A percentile compares a stretch with the other conserved stretches of the same genome.
These are phyloP conservation scores for Epirrhoe tristata DNA, from an alignment of 2,888 invertebrate species.

Conservation along the genomic window DNA sequence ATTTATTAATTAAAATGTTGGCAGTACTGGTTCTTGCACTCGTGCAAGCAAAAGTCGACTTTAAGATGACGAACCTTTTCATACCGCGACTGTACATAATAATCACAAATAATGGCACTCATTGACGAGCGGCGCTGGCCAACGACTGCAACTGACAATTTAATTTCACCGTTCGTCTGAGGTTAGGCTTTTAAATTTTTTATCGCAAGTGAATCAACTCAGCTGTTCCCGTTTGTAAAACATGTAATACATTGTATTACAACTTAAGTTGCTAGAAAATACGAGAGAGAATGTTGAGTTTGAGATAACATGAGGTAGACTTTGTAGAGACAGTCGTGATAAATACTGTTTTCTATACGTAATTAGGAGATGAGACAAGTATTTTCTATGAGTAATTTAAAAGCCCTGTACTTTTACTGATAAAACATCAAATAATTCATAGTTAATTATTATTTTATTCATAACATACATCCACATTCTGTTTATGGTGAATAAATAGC, in stretches of 20 bases:
- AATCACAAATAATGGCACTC: not conserved
- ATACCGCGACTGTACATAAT: too few species aligned
- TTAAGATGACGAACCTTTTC: too few species aligned
- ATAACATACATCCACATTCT: not conserved
- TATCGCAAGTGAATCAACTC: not conserved
- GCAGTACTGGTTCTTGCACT: too few species aligned
- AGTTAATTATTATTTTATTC: not conserved
- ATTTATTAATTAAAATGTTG: too few species aligned
- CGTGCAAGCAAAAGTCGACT: too few species aligned
- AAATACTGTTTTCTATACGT: too few species aligned
- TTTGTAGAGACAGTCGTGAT: too few species aligned
- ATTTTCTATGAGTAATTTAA: too few species aligned
- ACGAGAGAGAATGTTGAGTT: too few species aligned
- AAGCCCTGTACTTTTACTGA: not conserved
- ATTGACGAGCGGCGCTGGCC: not conserved
- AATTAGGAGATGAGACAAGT: too few species aligned
- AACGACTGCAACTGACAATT: constrained; percentile 5
- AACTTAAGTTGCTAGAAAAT: too few species aligned
- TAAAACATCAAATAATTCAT: not conserved
- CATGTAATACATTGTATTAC: not conserved
- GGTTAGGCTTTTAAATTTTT: not conserved
- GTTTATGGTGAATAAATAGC: not conserved
- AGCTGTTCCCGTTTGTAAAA: not conserved
- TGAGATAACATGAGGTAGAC: too few species aligned
- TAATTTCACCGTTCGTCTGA: constrained; percentile 1